Evolutionary conservation across 1,140 invertebrate genomes (phyloP).

Genomic region (Dinothrombium tinctorium): DNA sequence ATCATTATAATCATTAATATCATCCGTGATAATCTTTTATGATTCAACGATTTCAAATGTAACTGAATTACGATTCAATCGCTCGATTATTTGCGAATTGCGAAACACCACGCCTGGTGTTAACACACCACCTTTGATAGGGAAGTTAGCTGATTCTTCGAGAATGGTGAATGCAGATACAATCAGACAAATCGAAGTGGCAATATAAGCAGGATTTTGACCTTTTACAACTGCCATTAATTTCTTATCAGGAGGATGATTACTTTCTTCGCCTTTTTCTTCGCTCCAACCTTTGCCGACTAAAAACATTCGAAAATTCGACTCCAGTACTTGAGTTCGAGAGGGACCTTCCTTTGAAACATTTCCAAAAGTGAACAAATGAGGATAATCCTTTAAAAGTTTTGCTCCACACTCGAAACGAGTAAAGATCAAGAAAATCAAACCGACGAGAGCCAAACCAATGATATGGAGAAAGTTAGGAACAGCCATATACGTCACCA

Average conservation of each 20-base stretch:
- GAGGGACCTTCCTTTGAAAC: slow-evolving; percentile 30
- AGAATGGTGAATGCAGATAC: slow-evolving; percentile 46
- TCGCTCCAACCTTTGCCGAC: slow-evolving; percentile 50
- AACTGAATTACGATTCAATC: slow-evolving; percentile 31
- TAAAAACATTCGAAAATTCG: slow-evolving; percentile 38
- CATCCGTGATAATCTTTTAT: background rate
- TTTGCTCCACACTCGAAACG: slow-evolving; percentile 35
- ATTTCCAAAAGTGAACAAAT: slow-evolving; percentile 41
- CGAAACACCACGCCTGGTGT: slow-evolving; percentile 33
- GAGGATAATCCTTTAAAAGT: slow-evolving; percentile 42
- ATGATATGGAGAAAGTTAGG: background rate
- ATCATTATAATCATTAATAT: background rate
- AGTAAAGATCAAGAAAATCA: slow-evolving; percentile 34
- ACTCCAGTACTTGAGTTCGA: slow-evolving; percentile 33
- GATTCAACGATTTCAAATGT: slow-evolving; percentile 26
- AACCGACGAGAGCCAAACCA: slow-evolving; percentile 19
- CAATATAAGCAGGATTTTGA: slow-evolving; percentile 46
- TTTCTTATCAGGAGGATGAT: slow-evolving; percentile 34
- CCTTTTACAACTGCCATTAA: slow-evolving; percentile 33
- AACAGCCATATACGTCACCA: background rate
- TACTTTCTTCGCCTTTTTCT: slow-evolving; percentile 31
- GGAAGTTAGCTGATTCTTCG: slow-evolving; percentile 47
- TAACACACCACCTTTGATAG: slow-evolving; percentile 33
- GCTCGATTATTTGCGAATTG: slow-evolving; percentile 35
- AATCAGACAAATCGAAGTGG: slow-evolving; percentile 44